Percentiles rank a stretch among this genome's conserved stretches.
Evolutionary conservation across 2,888 invertebrate genomes (phyloP).

Genomic region (Nephrotoma flavescens): DNA sequence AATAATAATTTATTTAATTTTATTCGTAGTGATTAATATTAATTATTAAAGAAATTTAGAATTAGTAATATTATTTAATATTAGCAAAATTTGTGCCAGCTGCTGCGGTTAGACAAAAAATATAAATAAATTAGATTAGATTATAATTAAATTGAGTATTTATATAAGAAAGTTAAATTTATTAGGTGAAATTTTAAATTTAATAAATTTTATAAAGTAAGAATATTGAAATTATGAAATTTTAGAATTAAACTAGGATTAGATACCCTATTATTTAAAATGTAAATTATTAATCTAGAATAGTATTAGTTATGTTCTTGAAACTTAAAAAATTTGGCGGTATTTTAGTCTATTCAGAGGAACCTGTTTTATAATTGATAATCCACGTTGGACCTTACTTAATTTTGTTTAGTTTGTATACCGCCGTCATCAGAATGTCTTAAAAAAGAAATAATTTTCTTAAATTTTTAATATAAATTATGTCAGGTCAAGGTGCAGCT

Average conservation of each 20-base stretch:
- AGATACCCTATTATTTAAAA: conserved; percentile 27
- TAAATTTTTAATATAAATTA: conserved; percentile 32
- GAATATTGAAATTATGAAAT: conserved; percentile 34
- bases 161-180: conserved; percentile 28
- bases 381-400: conserved; percentile 39
- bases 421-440: conserved; percentile 30
- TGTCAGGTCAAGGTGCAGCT: conserved; percentile 59
- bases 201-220: conserved; percentile 31
- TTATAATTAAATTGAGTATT: conserved; percentile 6
- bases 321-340: conserved; percentile 57
- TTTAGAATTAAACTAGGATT: too few species aligned
- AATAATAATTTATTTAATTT: too few species aligned
- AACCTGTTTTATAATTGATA: conserved; percentile 54
- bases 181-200: conserved; percentile 45
- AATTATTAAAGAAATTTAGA: too few species aligned
- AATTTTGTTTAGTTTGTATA: conserved; percentile 32
- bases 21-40: too few species aligned
- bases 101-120: conserved; percentile 52
- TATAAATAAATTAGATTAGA: conserved; percentile 36
- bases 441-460: conserved; percentile 36
- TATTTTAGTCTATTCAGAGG: conserved; percentile 55
- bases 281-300: conserved; percentile 28
- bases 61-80: too few species aligned
- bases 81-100: conserved; percentile 20
- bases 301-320: conserved; percentile 43